phyloP scores from a whole-genome alignment of 1,140 invertebrate species.

The Ostrea edulis region DNA sequence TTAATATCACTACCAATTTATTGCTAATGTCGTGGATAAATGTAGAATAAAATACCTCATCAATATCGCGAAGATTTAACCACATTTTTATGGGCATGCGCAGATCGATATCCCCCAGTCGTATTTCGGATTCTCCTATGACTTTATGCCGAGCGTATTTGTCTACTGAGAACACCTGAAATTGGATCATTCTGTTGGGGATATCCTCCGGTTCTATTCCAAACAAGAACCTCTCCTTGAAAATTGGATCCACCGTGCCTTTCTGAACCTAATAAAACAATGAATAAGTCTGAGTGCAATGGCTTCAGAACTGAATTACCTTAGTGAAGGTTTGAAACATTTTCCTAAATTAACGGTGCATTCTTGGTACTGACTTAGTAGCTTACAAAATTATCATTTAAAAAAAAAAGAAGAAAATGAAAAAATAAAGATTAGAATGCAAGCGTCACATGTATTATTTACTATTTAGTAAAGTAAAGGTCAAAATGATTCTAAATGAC shows the following conservation, averaged over 20 bases:
- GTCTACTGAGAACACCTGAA: conserved; percentile 84
- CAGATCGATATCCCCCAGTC: conserved; percentile 83
- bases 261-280: conserved; percentile 80
- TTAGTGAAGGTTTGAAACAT: not conserved
- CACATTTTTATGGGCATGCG: conserved; percentile 83
- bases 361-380: no score
- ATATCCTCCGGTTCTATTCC: conserved; percentile 83
- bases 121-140: conserved; percentile 84
- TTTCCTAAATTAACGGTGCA: not conserved
- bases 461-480: no score
- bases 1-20: no score
- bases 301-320: not conserved
- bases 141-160: conserved; percentile 83
- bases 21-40: no score
- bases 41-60: conserved; percentile 82
- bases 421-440: no score
- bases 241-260: conserved; percentile 85
- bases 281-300: not conserved
- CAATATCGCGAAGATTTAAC: conserved; percentile 84
- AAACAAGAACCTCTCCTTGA: conserved; percentile 88
- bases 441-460: no score
- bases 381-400: not conserved
- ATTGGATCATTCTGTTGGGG: conserved; percentile 79
- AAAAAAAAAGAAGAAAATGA: no score
- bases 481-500: no score